These are phyloP conservation scores for Hydrotaea cyrtoneurina DNA, from an alignment of 2,888 invertebrate genomes.

Conservation along the genomic window DNA sequence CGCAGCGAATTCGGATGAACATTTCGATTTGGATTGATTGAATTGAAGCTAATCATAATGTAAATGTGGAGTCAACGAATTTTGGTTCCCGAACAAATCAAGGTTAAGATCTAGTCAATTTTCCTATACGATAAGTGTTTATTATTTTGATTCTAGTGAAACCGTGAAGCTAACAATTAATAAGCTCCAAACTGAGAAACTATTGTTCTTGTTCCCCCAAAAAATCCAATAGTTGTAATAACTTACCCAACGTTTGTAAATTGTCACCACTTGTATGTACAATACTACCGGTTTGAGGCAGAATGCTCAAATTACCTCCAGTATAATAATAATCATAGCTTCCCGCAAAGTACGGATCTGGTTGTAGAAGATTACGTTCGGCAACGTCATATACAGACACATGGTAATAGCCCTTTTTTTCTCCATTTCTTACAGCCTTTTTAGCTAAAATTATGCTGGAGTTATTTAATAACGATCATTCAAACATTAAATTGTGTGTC, in stretches of 20 bases:
- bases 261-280: constrained; percentile 73
- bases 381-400: constrained; percentile 68
- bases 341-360: constrained; percentile 74
- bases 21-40: no score
- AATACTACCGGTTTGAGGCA: constrained; percentile 62
- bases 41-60: no score
- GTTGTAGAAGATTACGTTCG: constrained; percentile 69
- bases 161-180: no score
- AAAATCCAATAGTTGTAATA: no score
- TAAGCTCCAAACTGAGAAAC: no score
- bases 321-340: constrained; percentile 79
- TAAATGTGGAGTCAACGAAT: no score
- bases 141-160: no score
- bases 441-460: constrained; percentile 4
- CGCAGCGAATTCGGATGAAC: no score
- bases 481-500: background rate
- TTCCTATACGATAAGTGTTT: no score
- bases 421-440: constrained; percentile 62
- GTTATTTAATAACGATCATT: background rate
- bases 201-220: no score
- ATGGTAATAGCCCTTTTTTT: constrained; percentile 69
- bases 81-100: no score
- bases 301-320: constrained; percentile 75
- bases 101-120: no score
- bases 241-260: constrained; percentile 70